Evolutionary conservation across 2,888 invertebrate genomes (phyloP), one percentile per base, ranked within the genome.

Genomic region (Platynereis dumerilii): DNA sequence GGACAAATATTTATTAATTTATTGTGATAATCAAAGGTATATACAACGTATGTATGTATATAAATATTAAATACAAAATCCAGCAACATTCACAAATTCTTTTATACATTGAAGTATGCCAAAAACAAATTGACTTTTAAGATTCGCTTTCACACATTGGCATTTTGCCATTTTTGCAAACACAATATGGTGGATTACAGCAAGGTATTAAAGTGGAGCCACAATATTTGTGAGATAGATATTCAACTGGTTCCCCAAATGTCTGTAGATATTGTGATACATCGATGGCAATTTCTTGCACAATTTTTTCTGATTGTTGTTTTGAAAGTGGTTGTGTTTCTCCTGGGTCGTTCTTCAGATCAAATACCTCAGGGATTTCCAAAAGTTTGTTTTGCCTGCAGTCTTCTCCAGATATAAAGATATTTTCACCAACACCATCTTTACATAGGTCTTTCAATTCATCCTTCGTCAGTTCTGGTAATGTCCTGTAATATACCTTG

Each of bases 121-220:
- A n/a, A n/a, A n/a, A n/a, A n/a, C n/a, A n/a, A n/a, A n/a, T n/a
- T n/a, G n/a, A n/a, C n/a, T n/a, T n/a, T n/a, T n/a, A n/a, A n/a
- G n/a, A 34, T 34, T 34, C 34, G 12, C 34, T 34, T 5, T 34
- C 34, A 34, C 34, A 34, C 12, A 12, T 34, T 34, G 34, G 7
- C 34, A 34, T 34, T 7, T 34, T 34, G 12, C 5, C 12, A 12
- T 34, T 12, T 34, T 34, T 34, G 48, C 48, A 48, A 20, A 22
- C 17, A 48, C 48, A 48, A 22, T 48, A 48, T n/a, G 48, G 48
- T 48, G 48, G 48, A 22, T 48, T 48, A 48, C 48, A 48, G 22
- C 48, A 48, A 5, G 48, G 48, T 10, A 48, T n/a, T n/a, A 48
- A 5, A 10, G 48, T 12, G 7, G 48, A 48, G 20, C 7, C 17